Evolutionary conservation across 1,140 invertebrate species (phyloP).

Genomic region (Dendrolimus kikuchii): DNA sequence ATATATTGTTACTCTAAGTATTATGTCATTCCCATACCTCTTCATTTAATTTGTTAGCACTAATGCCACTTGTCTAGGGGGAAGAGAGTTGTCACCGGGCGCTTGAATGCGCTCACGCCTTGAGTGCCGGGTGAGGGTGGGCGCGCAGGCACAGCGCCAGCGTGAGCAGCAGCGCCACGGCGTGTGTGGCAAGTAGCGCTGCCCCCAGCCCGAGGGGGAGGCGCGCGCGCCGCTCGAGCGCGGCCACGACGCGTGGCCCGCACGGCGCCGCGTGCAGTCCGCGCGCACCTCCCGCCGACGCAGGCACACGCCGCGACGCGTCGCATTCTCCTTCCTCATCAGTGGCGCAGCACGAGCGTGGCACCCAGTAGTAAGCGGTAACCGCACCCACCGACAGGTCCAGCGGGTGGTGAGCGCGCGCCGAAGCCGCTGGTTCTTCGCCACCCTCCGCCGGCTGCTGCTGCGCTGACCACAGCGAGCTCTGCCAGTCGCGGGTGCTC

Average conservation of each 20-base stretch:
- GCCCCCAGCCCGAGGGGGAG: conserved; percentile 25
- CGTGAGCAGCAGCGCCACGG: conserved; percentile 33
- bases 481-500: conserved; percentile 45
- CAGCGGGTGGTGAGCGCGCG: conserved; percentile 16
- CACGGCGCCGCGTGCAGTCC: conserved; percentile 26
- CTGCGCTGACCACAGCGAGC: conserved; percentile 26
- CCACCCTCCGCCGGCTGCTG: conserved; percentile 1
- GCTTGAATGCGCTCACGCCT: conserved; percentile 19
- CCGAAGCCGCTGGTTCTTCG: conserved; percentile 1
- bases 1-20: too few species aligned
- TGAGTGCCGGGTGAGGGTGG: conserved; percentile 24
- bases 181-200: conserved; percentile 36
- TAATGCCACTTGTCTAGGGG: too few species aligned
- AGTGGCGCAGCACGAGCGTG: conserved; percentile 34
- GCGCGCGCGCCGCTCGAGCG: conserved; percentile 22
- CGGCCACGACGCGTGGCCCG: conserved; percentile 24
- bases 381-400: conserved; percentile 45
- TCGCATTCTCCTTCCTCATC: conserved; percentile 1
- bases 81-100: not conserved
- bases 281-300: conserved; percentile 15
- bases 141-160: conserved; percentile 38
- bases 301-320: conserved; percentile 25
- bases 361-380: conserved; percentile 39
- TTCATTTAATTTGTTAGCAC: too few species aligned
- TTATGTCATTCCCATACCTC: too few species aligned